A percentile compares a stretch with the other conserved stretches of the same genome.
These are phyloP conservation scores for Oikopleura dioica DNA, from an alignment of 23 tunicate species.

Conservation along the genomic window DNA sequence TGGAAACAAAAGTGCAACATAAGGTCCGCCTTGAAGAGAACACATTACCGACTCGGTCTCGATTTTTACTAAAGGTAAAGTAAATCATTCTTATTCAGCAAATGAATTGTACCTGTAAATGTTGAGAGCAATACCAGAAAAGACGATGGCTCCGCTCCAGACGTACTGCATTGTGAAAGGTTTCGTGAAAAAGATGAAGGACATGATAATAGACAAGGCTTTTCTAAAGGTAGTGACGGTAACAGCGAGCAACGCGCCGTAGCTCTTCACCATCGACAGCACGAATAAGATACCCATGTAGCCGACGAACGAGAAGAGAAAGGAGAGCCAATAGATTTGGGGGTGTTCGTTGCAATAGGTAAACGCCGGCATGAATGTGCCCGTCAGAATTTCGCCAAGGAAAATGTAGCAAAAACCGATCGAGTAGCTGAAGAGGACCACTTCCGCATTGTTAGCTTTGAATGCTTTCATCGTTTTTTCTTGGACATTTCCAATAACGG, in stretches of 20 bases:
- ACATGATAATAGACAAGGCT: slow-evolving; percentile 37
- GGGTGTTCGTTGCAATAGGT: slow-evolving; percentile 20
- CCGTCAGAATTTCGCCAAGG: slow-evolving; percentile 18
- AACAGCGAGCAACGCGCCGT: slow-evolving; percentile 58
- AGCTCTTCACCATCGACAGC: slow-evolving; percentile 31
- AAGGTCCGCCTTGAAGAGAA: no score
- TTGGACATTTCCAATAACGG: slow-evolving; percentile 52
- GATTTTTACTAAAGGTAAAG: no score
- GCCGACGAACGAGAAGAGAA: slow-evolving; percentile 38
- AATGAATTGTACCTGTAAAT: slow-evolving; percentile 32
- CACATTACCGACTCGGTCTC: no score
- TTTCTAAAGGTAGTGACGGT: slow-evolving; percentile 60
- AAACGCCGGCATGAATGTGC: not conserved
- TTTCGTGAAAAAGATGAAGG: slow-evolving; percentile 37
- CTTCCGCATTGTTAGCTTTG: slow-evolving; percentile 25
- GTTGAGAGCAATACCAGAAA: slow-evolving; percentile 30
- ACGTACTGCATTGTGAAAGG: slow-evolving; percentile 38
- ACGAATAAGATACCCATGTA: slow-evolving; percentile 44
- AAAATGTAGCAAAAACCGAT: slow-evolving; percentile 29
- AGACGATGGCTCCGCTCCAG: slow-evolving; percentile 30
- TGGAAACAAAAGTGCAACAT: no score
- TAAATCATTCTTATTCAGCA: no score
- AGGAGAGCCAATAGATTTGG: slow-evolving; percentile 12
- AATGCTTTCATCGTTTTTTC: slow-evolving; percentile 27
- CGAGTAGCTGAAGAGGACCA: slow-evolving; percentile 42